Percentiles rank a stretch among this genome's conserved stretches.
These are phyloP conservation scores for Cyprinodon diabolis DNA, from an alignment of 2,797 vertebrate species.

Conservation along the genomic window DNA sequence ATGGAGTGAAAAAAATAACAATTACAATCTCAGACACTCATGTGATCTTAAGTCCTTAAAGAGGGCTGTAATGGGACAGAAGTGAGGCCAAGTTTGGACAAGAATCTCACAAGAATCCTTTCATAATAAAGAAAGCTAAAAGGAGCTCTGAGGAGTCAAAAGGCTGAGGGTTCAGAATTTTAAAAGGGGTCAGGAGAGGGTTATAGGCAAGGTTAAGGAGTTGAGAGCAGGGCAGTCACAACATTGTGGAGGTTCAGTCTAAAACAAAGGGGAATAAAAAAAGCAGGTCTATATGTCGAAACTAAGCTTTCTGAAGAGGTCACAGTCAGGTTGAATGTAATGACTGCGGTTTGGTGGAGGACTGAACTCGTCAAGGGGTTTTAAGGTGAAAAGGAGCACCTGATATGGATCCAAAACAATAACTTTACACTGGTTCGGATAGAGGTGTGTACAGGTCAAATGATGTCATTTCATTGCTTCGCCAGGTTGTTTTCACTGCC, in stretches of 20 bases:
- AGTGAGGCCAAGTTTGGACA: constrained; percentile 55
- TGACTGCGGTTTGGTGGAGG: constrained; percentile 14
- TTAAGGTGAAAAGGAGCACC: constrained; percentile 7
- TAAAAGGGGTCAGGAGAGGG: constrained; percentile 56
- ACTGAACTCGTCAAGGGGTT: neutral
- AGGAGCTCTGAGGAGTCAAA: constrained; percentile 43
- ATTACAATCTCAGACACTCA: constrained; percentile 1
- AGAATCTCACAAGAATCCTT: constrained; percentile 47
- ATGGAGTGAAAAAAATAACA: neutral
- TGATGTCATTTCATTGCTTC: neutral
- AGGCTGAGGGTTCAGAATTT: constrained; percentile 46
- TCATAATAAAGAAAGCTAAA: constrained; percentile 58
- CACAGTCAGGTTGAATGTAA: constrained; percentile 47
- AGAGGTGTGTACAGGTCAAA: neutral
- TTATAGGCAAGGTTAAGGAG: constrained; percentile 50
- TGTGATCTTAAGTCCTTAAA: constrained; percentile 19
- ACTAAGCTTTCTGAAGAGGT: constrained; percentile 42
- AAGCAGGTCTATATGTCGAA: constrained; percentile 34
- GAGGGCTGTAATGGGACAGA: constrained; percentile 36
- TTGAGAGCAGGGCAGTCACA: constrained; percentile 49
- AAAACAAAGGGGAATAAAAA: constrained; percentile 21
- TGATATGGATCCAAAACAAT: constrained; percentile 7
- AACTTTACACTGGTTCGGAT: neutral
- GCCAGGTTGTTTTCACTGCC: neutral
- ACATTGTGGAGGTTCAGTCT: constrained; percentile 42